A percentile compares a stretch with the other conserved stretches of the same genome.
Conservation (phyloP, 2,797 vertebrate species). For the Helarctos malayanus region DNA sequence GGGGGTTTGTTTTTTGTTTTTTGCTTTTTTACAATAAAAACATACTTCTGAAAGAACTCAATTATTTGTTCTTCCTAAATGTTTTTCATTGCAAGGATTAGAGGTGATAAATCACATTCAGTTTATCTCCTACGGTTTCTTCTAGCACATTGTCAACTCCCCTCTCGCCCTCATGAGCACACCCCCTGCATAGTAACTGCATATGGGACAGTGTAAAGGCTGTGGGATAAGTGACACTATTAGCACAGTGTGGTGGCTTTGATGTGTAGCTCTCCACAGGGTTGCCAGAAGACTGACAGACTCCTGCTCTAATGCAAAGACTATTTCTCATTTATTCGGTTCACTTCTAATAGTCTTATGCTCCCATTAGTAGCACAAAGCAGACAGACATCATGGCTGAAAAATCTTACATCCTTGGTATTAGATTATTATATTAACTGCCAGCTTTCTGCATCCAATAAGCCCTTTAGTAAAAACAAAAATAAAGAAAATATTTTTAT, state of each 20-base stretch:
- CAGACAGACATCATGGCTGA: conserved; percentile 54
- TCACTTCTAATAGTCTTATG: conserved; percentile 81
- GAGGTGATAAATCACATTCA: conserved; percentile 83
- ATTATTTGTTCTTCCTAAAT: conserved; percentile 74
- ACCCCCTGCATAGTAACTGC: conserved; percentile 73
- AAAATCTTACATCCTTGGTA: conserved; percentile 62
- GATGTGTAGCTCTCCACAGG: conserved; percentile 81
- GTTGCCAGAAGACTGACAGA: conserved; percentile 86
- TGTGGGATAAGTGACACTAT: conserved; percentile 84
- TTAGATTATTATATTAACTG: conserved; percentile 46
- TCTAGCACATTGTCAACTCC: conserved; percentile 81
- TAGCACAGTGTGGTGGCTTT: conserved; percentile 86
- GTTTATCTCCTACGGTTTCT: conserved; percentile 82
- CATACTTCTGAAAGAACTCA: conserved; percentile 75
- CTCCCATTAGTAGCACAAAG: conserved; percentile 77
- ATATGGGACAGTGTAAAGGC: conserved; percentile 82
- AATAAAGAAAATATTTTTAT: background rate
- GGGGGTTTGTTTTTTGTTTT: background rate
- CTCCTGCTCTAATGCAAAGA: conserved; percentile 83
- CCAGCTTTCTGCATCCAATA: conserved; percentile 24
- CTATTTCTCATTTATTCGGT: conserved; percentile 80
- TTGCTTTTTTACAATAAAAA: background rate
- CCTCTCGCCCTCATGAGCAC: conserved; percentile 66
- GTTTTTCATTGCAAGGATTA: conserved; percentile 74
- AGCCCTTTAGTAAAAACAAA: conserved; percentile 63